Evolutionary conservation across 2,113 vertebrate genomes (phyloP).

Genomic region (Pandion haliaetus): DNA sequence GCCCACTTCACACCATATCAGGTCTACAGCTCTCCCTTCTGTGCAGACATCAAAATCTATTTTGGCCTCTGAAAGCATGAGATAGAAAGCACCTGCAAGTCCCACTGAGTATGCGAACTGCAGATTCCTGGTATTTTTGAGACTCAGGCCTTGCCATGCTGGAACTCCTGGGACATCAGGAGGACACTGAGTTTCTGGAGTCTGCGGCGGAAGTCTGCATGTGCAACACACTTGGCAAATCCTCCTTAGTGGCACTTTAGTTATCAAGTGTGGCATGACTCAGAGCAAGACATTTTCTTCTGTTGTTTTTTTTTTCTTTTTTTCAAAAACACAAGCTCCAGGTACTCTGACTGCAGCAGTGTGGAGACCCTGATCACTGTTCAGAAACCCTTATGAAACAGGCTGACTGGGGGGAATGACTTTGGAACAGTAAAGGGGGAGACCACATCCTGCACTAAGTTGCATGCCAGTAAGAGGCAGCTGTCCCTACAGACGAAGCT

Average conservation of each 20-base stretch:
- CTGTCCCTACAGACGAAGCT: neutral
- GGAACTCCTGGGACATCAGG: neutral
- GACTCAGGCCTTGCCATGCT: neutral
- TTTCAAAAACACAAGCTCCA: neutral
- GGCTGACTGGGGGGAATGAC: neutral
- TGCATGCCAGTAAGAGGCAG: neutral
- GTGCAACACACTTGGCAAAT: neutral
- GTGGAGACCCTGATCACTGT: neutral
- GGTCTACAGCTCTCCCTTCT: neutral
- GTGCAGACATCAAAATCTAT: neutral
- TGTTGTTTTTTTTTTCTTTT: no score
- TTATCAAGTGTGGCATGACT: neutral
- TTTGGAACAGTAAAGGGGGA: neutral
- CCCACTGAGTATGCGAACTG: neutral
- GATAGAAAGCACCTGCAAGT: neutral
- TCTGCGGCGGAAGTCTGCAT: neutral
- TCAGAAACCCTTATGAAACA: no score
- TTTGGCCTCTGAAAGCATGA: neutral
- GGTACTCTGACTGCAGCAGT: neutral
- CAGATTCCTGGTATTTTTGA: neutral
- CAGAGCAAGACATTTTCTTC: neutral
- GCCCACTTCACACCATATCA: neutral
- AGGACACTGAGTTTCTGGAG: neutral
- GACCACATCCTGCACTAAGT: neutral
- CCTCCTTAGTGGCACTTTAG: neutral